These are phyloP conservation scores for Dicyrtoma fusca DNA, from an alignment of 2,888 invertebrate genomes.

Conservation along the genomic window DNA sequence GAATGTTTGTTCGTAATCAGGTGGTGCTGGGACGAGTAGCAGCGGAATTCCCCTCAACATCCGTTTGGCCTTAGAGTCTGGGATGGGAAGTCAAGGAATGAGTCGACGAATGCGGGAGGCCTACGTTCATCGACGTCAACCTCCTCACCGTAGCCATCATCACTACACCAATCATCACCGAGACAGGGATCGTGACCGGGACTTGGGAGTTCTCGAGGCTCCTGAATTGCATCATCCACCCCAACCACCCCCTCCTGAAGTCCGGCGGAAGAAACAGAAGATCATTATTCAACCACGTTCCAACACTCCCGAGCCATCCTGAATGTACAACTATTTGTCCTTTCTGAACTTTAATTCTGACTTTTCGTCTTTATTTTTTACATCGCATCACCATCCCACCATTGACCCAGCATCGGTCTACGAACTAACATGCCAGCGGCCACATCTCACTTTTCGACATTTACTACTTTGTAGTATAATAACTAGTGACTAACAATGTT, in stretches of 20 bases:
- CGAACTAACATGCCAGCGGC: neutral
- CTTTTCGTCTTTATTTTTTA: neutral
- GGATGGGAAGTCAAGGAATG: constrained; percentile 37
- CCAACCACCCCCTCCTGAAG: constrained; percentile 34
- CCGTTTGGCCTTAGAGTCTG: constrained; percentile 30
- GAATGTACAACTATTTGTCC: neutral
- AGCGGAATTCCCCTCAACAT: constrained; percentile 26
- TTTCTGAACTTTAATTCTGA: neutral
- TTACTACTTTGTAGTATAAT: too few relatives aligned
- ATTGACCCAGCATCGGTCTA: neutral
- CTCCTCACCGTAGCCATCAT: neutral
- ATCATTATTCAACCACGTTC: constrained; percentile 47
- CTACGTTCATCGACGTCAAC: neutral
- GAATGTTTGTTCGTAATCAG: too few relatives aligned
- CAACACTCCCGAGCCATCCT: constrained; percentile 8
- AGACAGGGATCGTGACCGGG: neutral
- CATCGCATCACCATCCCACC: too few relatives aligned
- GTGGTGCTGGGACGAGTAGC: neutral
- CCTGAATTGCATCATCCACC: constrained; percentile 4
- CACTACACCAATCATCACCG: constrained; percentile 3
- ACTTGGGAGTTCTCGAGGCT: neutral
- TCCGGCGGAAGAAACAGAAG: constrained; percentile 44
- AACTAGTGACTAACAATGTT: too few relatives aligned
- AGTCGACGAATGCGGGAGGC: constrained; percentile 44
- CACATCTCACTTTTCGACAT: too few relatives aligned